Conservation (phyloP, 1,140 invertebrate species). For the Pentalonia nigronervosa region DNA sequence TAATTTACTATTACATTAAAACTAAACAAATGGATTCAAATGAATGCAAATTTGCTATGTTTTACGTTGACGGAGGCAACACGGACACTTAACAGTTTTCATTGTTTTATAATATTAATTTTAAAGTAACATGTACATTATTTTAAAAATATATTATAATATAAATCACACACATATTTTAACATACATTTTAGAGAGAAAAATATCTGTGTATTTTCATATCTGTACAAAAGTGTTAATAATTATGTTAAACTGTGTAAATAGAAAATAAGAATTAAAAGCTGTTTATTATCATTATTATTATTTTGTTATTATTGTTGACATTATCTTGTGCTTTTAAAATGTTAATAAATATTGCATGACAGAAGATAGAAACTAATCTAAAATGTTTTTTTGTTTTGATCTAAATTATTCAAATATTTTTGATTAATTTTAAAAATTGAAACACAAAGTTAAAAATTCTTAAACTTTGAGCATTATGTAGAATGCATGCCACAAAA, state of each 20-base stretch:
- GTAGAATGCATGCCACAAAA: not conserved
- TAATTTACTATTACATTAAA: not conserved
- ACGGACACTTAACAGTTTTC: not conserved
- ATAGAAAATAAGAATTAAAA: constrained; percentile 5
- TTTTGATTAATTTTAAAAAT: not conserved
- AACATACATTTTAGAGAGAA: not conserved
- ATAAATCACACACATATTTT: too few species aligned
- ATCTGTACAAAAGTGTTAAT: not conserved
- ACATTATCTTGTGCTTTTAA: not conserved
- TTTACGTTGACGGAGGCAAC: not conserved
- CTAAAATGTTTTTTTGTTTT: not conserved
- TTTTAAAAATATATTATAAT: too few species aligned
- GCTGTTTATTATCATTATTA: not conserved
- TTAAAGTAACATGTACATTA: not conserved
- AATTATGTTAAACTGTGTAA: not conserved
- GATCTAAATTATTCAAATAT: not conserved
- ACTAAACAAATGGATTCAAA: not conserved
- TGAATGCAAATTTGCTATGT: not conserved
- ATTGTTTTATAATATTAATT: not conserved
- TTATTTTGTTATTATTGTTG: not conserved
- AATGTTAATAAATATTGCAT: not conserved
- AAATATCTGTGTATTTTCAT: not conserved
- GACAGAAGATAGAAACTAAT: not conserved
- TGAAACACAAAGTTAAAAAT: not conserved
- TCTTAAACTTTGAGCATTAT: not conserved